Base-by-base conservation (phyloP, 2,888 invertebrate species). In the Drosophila mimetica region DNA sequence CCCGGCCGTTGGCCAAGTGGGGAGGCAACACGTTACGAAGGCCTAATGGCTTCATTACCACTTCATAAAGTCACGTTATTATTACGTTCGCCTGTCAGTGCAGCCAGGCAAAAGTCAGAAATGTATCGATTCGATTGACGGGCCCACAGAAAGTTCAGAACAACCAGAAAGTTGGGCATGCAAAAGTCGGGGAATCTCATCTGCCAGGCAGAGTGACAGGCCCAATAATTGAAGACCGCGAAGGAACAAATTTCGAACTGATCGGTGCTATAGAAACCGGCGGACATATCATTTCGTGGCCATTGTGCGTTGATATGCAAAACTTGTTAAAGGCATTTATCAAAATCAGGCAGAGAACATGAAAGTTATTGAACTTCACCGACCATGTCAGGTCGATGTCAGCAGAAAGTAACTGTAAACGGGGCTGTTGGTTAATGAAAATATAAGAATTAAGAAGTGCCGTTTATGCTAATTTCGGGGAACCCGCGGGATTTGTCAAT, bases 1-100 rank as follows among this genome's bases (percentile, higher is more conserved):
- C 86, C 78, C 64, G 44, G 44, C 14, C 44, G 28, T 74, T 63
- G 66, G 67, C 54, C n/a, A 36, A 36, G 39, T 14, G 9, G 50
- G 42, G 41, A 22, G 46, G 34, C 22, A 14, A 61, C 48, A 71
- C 70, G 58, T 66, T 71, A 63, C 59, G 60, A 66, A 69, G 75
- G 69, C 46, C 79, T 89, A 89, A 89, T 89, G 74, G 89, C 81
- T 89, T 89, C 89, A 89, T 89, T 89, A 89, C 88, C 89, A 89
- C 89, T 87, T 88, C 86, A 89, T 89, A 89, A 89, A 88, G 89
- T 89, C 87, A 89, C 89, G 88, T 88, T 88, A 89, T 88, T 81
- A 79, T 84, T 83, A 74, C 76, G 89, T 71, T 77, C 69, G 71
- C 53, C 76, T 79, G 85, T 74, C 85, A 67, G 34, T 32, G 58